Base-by-base conservation (phyloP, 2,888 invertebrate species). In the Ormyrus pomaceus region DNA sequence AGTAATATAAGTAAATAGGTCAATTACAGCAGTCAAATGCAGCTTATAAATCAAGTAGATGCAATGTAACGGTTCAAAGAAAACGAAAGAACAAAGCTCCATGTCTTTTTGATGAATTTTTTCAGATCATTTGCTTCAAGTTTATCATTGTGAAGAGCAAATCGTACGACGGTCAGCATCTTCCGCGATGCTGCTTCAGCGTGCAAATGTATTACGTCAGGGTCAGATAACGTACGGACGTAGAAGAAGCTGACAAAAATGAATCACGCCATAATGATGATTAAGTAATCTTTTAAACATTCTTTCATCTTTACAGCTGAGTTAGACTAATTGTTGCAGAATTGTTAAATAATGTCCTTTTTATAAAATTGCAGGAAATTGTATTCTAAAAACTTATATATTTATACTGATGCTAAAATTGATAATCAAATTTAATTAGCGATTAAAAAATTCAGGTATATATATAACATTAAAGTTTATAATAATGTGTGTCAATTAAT, bases 191-290 rank as follows among this genome's bases (percentile, higher is more conserved):
- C 64, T 64, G 53, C 6, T 71, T 51, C 5, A 45, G 6, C 65
- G 65, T 45, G 10, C 50, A 71, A 65, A 71, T 58, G 77, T 62
- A 50, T 78, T 79, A 73, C 73, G 62, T 68, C 78, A 79, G 78
- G 73, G 73, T 73, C 68, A 79, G 68, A 79, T 79, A 79, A 79
- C n/a, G 34, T 4, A 56, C 51, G 8, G 6, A 19, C 48, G 11
- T 34, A 68, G 11, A 51, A 50, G 3, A n/a, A 56, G 64, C 51
- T 51, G 62, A 69, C 51, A 79, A 69, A 79, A 64, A 69, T 69
- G 73, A 74, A 73, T 79, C 79, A 79, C 64, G 74, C 79, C 62
- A 69, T 72, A 56, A 46, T 7, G 72, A 72, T 7, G 72, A 72
- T 72, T 78, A 78, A 72, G 48, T 66, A 59, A 72, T 66, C 66